phyloP scores from a whole-genome alignment of 1,140 invertebrate species.

The Caenorhabditis remanei region DNA sequence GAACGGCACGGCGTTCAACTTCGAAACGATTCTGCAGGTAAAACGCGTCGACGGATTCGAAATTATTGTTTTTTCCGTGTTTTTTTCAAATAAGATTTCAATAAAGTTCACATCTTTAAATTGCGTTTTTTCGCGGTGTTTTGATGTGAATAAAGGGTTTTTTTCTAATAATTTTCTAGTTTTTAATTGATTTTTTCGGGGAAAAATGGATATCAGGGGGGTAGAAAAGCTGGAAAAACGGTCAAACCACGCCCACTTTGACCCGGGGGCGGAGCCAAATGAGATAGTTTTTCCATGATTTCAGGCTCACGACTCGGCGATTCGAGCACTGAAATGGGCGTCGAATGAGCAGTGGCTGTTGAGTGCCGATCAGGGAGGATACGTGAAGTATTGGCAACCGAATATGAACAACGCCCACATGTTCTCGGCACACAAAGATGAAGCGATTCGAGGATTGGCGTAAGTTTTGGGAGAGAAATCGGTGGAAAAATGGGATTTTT shows the following conservation, averaged over 20 bases:
- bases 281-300: neutral
- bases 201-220: no score
- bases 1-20: conserved; percentile 99
- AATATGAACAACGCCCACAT: conserved; percentile 99
- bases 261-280: no score
- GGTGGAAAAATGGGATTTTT: neutral
- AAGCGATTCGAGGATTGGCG: conserved; percentile 97
- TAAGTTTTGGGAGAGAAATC: conserved; percentile 77
- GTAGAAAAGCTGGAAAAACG: no score
- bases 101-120: conserved; percentile 52
- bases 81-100: neutral
- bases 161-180: no score
- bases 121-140: conserved; percentile 23
- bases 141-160: conserved; percentile 57
- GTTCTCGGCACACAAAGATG: conserved; percentile 98
- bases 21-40: conserved; percentile 99
- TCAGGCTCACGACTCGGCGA: conserved; percentile 95
- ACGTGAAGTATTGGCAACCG: conserved; percentile 99
- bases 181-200: neutral
- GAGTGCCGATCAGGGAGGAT: conserved; percentile 96
- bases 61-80: no score
- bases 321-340: conserved; percentile 98
- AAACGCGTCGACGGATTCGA: conserved; percentile 66
- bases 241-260: no score
- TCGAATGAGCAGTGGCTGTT: conserved; percentile 99